Conservation (phyloP, 2,113 vertebrate genomes). For the Shinisaurus crocodilurus region DNA sequence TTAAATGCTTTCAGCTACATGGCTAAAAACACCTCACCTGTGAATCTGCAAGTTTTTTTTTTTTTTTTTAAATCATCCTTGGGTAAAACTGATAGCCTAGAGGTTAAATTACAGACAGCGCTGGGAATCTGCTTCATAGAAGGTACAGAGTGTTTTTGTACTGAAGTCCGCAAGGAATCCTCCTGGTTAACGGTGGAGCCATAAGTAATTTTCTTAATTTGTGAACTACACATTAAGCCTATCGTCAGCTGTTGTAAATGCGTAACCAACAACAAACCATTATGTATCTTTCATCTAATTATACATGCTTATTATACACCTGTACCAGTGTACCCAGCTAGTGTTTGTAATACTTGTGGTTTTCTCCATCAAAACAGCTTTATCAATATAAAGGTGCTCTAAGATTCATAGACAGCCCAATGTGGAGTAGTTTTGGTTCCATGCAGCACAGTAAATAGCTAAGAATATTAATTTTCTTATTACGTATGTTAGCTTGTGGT, state of each 20-base stretch:
- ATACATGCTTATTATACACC: slow-evolving; percentile 70
- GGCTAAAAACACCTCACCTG: slow-evolving; percentile 67
- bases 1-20: slow-evolving; percentile 65
- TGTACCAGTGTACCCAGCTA: slow-evolving; percentile 56
- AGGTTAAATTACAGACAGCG: slow-evolving; percentile 67
- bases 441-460: slow-evolving; percentile 11
- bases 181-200: slow-evolving; percentile 60
- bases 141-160: slow-evolving; percentile 57
- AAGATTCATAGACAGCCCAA: slow-evolving; percentile 32
- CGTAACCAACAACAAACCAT: slow-evolving; percentile 76
- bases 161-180: slow-evolving; percentile 69
- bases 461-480: slow-evolving; percentile 10
- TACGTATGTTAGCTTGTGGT: slow-evolving; percentile 31
- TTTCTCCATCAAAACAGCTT: slow-evolving; percentile 76
- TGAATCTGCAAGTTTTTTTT: slow-evolving; percentile 64
- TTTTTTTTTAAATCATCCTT: slow-evolving; percentile 48
- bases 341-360: slow-evolving; percentile 68
- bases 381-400: slow-evolving; percentile 65
- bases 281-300: slow-evolving; percentile 75
- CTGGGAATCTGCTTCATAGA: slow-evolving; percentile 61
- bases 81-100: slow-evolving; percentile 63
- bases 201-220: slow-evolving; percentile 73
- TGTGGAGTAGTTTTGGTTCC: slow-evolving; percentile 47
- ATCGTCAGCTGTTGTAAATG: slow-evolving; percentile 76
- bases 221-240: slow-evolving; percentile 69